Conservation (phyloP, 1,140 invertebrate genomes). For the Drosophila pseudoobscura region DNA sequence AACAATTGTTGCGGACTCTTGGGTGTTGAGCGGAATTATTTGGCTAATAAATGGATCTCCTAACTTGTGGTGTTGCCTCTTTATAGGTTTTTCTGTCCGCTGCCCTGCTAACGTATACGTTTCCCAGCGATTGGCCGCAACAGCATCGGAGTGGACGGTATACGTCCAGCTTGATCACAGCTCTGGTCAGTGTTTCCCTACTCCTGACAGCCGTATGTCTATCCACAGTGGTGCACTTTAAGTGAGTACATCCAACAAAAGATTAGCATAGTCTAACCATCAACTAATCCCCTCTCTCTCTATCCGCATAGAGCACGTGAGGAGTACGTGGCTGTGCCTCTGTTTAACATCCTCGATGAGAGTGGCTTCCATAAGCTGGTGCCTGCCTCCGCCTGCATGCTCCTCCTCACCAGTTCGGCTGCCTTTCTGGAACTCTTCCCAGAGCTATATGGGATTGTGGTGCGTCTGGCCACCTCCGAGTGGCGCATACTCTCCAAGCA, state of each 20-base stretch:
- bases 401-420: slow-evolving; percentile 85
- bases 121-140: slow-evolving; percentile 67
- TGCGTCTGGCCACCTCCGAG: slow-evolving; percentile 86
- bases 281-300: neutral
- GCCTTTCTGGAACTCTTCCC: slow-evolving; percentile 87
- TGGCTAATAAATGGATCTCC: too few relatives aligned
- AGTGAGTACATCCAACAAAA: slow-evolving; percentile 41
- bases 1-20: neutral
- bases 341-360: slow-evolving; percentile 86
- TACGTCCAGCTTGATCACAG: slow-evolving; percentile 49
- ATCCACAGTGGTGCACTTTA: slow-evolving; percentile 72
- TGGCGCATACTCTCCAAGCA: slow-evolving; percentile 87
- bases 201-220: slow-evolving; percentile 69
- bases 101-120: slow-evolving; percentile 69
- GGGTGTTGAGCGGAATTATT: too few relatives aligned
- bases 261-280: neutral
- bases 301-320: slow-evolving; percentile 36
- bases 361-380: slow-evolving; percentile 86
- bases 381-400: slow-evolving; percentile 86
- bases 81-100: slow-evolving; percentile 58
- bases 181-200: slow-evolving; percentile 59
- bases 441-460: slow-evolving; percentile 85
- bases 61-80: neutral
- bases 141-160: slow-evolving; percentile 58
- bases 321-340: slow-evolving; percentile 85